Base-by-base conservation (phyloP, 1,140 invertebrate species). In the Popillia japonica region DNA sequence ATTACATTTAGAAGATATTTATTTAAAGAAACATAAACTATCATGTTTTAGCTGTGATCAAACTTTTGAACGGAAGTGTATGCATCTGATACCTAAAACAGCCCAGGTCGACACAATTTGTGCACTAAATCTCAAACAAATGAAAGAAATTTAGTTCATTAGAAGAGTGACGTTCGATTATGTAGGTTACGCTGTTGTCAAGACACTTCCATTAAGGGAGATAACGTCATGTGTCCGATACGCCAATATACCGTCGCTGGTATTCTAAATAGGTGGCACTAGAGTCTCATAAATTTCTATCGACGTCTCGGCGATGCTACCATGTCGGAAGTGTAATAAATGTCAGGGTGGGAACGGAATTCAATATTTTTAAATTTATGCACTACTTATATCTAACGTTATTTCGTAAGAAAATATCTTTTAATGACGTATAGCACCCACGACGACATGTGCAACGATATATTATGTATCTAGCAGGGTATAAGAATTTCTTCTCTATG, bases 281-380 rank as follows among this genome's bases (percentile, higher is more conserved):
- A 8, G 61, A 4, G 17, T 22, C 20, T 14, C 23, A 68, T 68
- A 17, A 68, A 68, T 68, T 64, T 68, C 61, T n/a, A 68, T 68
- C 61, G 61, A 68, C 61, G 61, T 68, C 61, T 34, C 61, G 22
- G 10, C 61, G 22, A 7, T 68, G 61, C 61, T 10, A 68, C 61
- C 11, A 10, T 68, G 8, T 17, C 22, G 61, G 61, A 6, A 68
- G 23, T 27, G 61, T 68, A 68, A 68, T 68, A 68, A 68, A 68
- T 34, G 61, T 68, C 48, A 68, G 2, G 61, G 17, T 22, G 22
- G 11, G 61, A 68, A 68, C 20, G 27, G 61, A 68, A 68, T 68
- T 68, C 22, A 68, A 68, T 68, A 68, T 68, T 68, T 22, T 68
- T 68, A 68, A 68, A 68, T 68, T 68, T 68, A 68, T 68, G 23